Evolutionary conservation across 2,888 invertebrate genomes (phyloP), one percentile per base, ranked within the genome.

Genomic region (Hoplodrina ambigua): DNA sequence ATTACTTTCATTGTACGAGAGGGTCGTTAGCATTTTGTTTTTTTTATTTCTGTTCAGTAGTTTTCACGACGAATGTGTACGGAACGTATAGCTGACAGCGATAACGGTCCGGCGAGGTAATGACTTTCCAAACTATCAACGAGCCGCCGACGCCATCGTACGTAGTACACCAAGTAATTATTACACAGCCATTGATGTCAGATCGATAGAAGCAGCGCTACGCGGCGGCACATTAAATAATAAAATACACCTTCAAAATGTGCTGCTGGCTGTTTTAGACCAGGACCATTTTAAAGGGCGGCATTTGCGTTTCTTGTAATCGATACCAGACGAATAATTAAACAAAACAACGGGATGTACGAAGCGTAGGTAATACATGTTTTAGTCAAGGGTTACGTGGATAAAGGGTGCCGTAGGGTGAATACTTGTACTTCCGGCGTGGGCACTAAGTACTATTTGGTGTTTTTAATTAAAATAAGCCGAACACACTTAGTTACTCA

Each of bases 1-100:
- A 95, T 94, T 94, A 94, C 92, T 92, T 94, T 92, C 90, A 90
- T 91, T 90, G 91, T 92, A 89, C 83, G 87, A 81, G 86, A 87
- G 91, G 91, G 89, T 91, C 90, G 91, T 91, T 93, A 89, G 84
- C 87, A 86, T 89, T 90, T 88, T 78, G 85, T 88, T 82, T 85
- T 86, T 37, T 37, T 37, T 37, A 88, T 87, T 85, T 85, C 84
- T 89, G 88, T 89, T 89, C 87, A 87, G 88, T 86, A 88, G 89
- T 87, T 91, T 91, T 86, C 85, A 87, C 85, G 86, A 88, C 84
- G 86, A 86, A 86, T 87, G 83, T 86, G 82, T 87, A 86, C 81
- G 78, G 86, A 84, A 79, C 83, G 83, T 82, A 88, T 68, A 85
- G 81, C 72, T 85, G 85, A 84, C 85, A 85, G 83, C 87, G 85